Conservation (phyloP, 1,140 invertebrate species). For the Maniola jurtina region DNA sequence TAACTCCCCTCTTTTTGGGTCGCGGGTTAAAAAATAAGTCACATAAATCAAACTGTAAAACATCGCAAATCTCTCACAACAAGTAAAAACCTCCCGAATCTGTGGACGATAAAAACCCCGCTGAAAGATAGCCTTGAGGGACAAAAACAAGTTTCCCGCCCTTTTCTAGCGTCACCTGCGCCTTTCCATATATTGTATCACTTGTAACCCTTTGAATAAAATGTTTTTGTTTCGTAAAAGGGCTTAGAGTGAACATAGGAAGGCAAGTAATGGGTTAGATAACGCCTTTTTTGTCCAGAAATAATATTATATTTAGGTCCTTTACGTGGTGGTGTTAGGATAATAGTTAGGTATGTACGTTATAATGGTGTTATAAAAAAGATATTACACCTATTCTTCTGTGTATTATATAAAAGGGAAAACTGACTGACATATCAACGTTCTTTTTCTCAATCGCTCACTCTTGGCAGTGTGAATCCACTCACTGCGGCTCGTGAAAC, state of each 20-base stretch:
- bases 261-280: not conserved
- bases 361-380: no score
- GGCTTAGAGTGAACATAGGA: constrained; percentile 2
- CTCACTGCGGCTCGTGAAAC: no score
- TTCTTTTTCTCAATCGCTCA: no score
- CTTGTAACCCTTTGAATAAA: constrained; percentile 31
- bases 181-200: constrained; percentile 33
- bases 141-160: constrained; percentile 33
- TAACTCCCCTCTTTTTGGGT: no score
- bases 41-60: not conserved
- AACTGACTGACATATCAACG: no score
- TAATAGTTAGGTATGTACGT: no score
- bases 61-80: constrained; percentile 7
- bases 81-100: constrained; percentile 25
- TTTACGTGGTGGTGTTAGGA: constrained; percentile 1
- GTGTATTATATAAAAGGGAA: no score
- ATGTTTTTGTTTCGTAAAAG: constrained; percentile 27
- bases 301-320: not conserved
- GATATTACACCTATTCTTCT: no score
- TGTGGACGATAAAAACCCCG: constrained; percentile 33
- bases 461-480: no score
- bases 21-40: not conserved
- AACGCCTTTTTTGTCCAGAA: not conserved
- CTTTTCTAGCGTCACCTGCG: constrained; percentile 29
- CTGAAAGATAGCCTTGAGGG: constrained; percentile 34